These are phyloP conservation scores for Crotalus helleri DNA, from an alignment of 2,113 vertebrate species.

Conservation along the genomic window DNA sequence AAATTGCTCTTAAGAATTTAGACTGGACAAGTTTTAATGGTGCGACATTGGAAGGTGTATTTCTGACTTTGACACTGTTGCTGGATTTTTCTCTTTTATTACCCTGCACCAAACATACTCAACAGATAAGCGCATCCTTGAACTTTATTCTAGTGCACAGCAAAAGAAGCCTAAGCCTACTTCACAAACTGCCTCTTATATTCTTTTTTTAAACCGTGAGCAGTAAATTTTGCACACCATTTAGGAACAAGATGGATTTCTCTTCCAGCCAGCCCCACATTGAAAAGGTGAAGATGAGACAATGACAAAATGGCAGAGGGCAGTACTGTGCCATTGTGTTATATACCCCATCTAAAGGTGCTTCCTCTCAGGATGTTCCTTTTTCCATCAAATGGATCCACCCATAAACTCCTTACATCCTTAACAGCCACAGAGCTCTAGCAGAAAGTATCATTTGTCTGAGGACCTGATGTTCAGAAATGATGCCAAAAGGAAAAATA, in stretches of 20 bases:
- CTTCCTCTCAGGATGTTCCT: neutral
- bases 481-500: neutral
- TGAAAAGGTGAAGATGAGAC: neutral
- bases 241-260: neutral
- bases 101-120: neutral
- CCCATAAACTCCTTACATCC: neutral
- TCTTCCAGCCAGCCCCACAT: neutral
- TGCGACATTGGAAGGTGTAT: neutral
- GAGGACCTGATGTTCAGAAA: neutral
- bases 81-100: neutral
- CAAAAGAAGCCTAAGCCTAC: neutral
- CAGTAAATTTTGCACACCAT: neutral
- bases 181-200: slow-evolving; percentile 41
- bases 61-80: neutral
- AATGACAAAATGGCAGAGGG: neutral
- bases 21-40: neutral
- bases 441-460: neutral
- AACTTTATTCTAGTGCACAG: neutral
- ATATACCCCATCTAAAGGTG: neutral
- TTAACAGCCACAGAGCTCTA: neutral
- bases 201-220: slow-evolving; percentile 55
- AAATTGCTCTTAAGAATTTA: neutral
- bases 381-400: neutral
- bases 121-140: neutral
- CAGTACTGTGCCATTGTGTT: neutral